Percentiles rank a stretch among this genome's conserved stretches.
Conservation (phyloP, 2,797 vertebrate species). For the Hydrophis major region DNA sequence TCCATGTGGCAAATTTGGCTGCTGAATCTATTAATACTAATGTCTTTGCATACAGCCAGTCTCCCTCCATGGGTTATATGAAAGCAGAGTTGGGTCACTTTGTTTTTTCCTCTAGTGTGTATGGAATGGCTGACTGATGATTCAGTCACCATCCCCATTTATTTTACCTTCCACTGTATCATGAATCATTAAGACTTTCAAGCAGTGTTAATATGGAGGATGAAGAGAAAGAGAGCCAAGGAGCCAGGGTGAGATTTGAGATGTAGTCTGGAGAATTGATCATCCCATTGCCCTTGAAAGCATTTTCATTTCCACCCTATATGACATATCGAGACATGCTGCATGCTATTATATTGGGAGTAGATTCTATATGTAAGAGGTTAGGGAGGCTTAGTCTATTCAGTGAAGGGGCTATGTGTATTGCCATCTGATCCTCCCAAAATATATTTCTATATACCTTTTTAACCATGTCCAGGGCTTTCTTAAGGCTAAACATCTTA, state of each 20-base stretch:
- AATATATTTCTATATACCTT: neutral
- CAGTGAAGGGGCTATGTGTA: neutral
- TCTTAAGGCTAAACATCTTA: neutral
- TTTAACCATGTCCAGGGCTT: neutral
- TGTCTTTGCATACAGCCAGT: neutral
- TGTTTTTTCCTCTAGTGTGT: neutral
- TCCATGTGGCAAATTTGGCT: neutral
- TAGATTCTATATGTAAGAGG: neutral
- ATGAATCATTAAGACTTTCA: neutral
- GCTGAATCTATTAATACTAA: neutral
- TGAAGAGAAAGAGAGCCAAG: neutral
- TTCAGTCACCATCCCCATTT: neutral
- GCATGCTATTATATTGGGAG: neutral
- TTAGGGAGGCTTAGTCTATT: neutral
- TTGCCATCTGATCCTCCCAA: neutral
- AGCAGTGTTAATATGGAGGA: neutral
- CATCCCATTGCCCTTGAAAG: neutral
- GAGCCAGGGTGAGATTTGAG: neutral
- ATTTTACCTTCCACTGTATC: neutral
- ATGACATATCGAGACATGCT: neutral
- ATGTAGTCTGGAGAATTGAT: neutral
- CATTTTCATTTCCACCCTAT: neutral
- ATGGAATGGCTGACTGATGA: neutral
- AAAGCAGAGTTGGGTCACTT: neutral
- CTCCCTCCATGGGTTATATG: neutral